Base-by-base conservation (phyloP, 1,140 invertebrate species). In the Cecropterus lyciades region DNA sequence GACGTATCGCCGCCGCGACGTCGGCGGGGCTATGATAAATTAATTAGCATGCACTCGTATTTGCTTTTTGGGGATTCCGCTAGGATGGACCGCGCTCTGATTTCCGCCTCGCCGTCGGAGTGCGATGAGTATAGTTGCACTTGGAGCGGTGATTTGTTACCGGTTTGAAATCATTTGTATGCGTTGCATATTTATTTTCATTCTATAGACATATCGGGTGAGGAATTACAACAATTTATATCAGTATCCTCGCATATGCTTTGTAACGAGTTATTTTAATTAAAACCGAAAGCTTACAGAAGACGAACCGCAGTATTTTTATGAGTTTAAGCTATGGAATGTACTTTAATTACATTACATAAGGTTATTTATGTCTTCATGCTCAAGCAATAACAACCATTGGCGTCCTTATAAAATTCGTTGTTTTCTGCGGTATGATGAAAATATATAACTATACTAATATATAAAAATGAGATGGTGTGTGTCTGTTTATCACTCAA, bases 11-110 rank as follows among this genome's bases (percentile, higher is more conserved):
- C 62, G 56, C 66, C 57, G 66, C 69, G 73, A 75, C 76, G 76
- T 69, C 71, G 72, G 66, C 75, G 67, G 53, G 70, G 67, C 77
- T 77, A 76, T 88, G 79, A 85, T 86, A 86, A 82, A 87, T 87
- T 85, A 87, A 88, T 87, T 85, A 87, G 80, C 77, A 67, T 75
- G 49, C 59, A 70, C 73, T 68, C 65, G 65, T 66, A 79, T 81
- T 85, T 75, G 72, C 72, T 76, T 79, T 82, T 80, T 73, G 68
- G 74, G 73, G 66, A 80, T 71, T 77, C 64, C 74, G 67, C 65
- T 69, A 66, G 69, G 65, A 69, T 63, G 46, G 51, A 37, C 53
- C 43, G 60, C 65, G 30, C 60, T 64, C 43, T 42, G 33, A 40
- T 42, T 40, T 55, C 42, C 37, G 45, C 24, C 63, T 14, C 37